Evolutionary conservation across 2,888 invertebrate genomes (phyloP).

Genomic region (Synanthedon andrenaeformis): DNA sequence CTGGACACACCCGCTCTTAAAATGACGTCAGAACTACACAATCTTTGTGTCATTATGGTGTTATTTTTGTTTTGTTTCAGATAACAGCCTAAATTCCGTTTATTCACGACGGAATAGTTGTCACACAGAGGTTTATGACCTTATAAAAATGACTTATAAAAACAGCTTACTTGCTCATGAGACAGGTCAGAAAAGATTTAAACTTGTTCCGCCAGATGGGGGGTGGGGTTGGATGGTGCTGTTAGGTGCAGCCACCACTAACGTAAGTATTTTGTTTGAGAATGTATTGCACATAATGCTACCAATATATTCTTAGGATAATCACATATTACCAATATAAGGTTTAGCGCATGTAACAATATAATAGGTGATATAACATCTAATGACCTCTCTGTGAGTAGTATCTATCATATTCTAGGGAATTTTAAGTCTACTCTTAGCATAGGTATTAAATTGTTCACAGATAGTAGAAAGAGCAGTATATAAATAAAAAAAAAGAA

Average conservation of each 20-base stretch:
- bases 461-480: too few relatives aligned
- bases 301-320: background rate
- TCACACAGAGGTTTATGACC: background rate
- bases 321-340: background rate
- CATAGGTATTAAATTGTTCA: too few relatives aligned
- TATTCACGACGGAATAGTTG: background rate
- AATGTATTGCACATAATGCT: background rate
- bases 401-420: too few relatives aligned
- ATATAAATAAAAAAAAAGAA: too few relatives aligned
- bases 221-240: constrained; percentile 83
- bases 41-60: background rate
- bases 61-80: background rate
- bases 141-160: constrained; percentile 21
- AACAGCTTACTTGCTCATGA: constrained; percentile 19
- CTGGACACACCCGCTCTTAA: constrained; percentile 1
- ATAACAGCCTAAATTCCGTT: background rate
- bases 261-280: constrained; percentile 62
- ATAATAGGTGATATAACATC: too few relatives aligned
- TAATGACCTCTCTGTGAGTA: too few relatives aligned
- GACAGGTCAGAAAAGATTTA: constrained; percentile 38
- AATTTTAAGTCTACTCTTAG: too few relatives aligned
- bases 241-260: constrained; percentile 73
- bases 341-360: too few relatives aligned
- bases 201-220: constrained; percentile 73
- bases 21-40: background rate